A percentile compares a stretch with the other conserved stretches of the same genome.
Conservation (phyloP, 2,888 invertebrate genomes). For the Lochmaea crataegi region DNA sequence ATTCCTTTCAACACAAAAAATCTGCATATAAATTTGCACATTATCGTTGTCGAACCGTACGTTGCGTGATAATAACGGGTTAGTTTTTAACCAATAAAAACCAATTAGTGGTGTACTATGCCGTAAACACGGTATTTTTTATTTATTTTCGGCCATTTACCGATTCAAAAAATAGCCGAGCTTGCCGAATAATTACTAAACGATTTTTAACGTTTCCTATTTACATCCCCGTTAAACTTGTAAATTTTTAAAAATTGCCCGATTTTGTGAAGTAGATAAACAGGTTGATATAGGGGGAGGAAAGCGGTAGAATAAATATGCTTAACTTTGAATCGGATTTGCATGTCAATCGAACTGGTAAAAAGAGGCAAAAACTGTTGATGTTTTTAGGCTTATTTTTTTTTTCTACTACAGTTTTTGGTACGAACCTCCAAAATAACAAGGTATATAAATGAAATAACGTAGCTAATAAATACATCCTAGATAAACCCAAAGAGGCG, state of each 20-base stretch:
- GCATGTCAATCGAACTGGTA: no score
- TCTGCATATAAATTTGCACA: neutral
- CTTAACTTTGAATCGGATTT: no score
- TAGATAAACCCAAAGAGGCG: slow-evolving; percentile 25
- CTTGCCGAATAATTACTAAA: neutral
- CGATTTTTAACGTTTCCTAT: neutral
- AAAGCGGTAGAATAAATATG: no score
- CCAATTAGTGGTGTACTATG: neutral
- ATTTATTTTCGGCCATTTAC: neutral
- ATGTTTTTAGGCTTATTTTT: no score
- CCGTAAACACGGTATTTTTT: neutral
- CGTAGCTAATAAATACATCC: slow-evolving; percentile 13
- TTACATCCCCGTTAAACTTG: neutral
- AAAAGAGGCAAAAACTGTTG: no score
- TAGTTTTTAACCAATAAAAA: neutral
- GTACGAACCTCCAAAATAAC: no score
- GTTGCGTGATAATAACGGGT: neutral
- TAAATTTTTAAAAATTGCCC: neutral
- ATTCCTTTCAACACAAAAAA: no score
- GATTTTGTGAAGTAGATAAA: neutral
- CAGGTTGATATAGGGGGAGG: neutral
- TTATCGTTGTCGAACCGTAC: neutral
- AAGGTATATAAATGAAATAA: slow-evolving; percentile 10
- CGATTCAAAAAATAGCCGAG: no score
- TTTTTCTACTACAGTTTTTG: no score